A percentile compares a stretch with the other conserved stretches of the same genome.
Evolutionary conservation across 1,140 invertebrate species (phyloP).

Genomic region (Polypedilum pembai): DNA sequence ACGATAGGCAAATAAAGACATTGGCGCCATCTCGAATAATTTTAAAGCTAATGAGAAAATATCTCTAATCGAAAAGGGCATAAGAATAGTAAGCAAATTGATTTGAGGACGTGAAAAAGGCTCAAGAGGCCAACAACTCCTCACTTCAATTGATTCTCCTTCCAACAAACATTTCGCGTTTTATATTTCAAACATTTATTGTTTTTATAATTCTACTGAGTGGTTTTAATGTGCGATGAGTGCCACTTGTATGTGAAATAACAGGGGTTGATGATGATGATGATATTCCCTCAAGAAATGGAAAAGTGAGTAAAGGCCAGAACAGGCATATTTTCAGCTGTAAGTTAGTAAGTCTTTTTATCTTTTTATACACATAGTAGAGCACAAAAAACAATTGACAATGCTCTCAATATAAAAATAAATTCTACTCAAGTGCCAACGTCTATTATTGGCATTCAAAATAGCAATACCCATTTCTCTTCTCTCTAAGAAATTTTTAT

Average conservation of each 20-base stretch:
- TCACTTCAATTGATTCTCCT: not conserved
- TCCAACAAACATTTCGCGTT: not conserved
- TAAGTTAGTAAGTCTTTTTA: not conserved
- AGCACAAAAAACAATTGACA: too few species aligned
- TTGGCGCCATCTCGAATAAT: not conserved
- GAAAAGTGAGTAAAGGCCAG: not conserved
- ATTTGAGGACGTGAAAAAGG: not conserved
- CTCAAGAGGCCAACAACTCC: conserved; percentile 9
- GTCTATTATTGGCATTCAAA: too few species aligned
- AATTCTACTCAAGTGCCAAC: too few species aligned
- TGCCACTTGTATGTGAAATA: not conserved
- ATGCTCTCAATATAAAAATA: too few species aligned
- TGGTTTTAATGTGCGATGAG: not conserved
- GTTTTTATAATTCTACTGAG: conserved; percentile 13
- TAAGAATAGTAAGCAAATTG: not conserved
- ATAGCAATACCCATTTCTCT: too few species aligned
- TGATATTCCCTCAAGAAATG: conserved; percentile 1
- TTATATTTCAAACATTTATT: conserved; percentile 16
- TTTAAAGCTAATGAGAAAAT: not conserved
- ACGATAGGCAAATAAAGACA: not conserved
- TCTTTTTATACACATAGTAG: not conserved
- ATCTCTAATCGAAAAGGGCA: not conserved
- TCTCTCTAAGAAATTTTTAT: too few species aligned
- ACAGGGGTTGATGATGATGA: not conserved
- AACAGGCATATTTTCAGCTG: not conserved